phyloP scores from a whole-genome alignment of 2,797 vertebrate species.

The Anguilla obscura region DNA sequence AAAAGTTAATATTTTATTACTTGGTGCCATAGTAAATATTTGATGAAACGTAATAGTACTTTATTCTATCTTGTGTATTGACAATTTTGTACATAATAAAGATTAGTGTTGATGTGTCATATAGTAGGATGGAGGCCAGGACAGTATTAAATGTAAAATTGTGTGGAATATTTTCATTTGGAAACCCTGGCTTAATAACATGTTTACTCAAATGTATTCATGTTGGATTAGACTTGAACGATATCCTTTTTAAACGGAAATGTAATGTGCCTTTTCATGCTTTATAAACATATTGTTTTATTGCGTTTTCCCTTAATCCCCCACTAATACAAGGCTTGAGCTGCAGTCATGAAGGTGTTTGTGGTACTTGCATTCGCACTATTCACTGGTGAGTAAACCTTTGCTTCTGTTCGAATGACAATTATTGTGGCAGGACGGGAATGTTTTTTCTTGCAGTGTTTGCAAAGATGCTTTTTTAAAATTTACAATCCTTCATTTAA shows the following conservation, averaged over 20 bases:
- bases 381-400: not conserved
- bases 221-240: not conserved
- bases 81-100: no score
- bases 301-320: not conserved
- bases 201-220: not conserved
- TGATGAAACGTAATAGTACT: not conserved
- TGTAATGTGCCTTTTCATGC: not conserved
- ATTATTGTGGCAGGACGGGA: not conserved
- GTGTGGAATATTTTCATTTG: not conserved
- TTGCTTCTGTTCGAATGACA: not conserved
- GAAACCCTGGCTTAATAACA: not conserved
- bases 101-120: not conserved
- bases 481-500: not conserved
- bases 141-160: not conserved
- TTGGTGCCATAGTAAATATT: not conserved
- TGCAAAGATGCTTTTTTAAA: not conserved
- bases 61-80: not conserved
- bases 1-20: not conserved
- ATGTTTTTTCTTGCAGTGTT: not conserved
- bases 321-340: not conserved
- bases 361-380: not conserved
- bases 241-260: not conserved
- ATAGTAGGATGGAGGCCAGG: not conserved
- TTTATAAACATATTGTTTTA: not conserved
- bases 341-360: conserved; percentile 14